Evolutionary conservation across 2,113 vertebrate species (phyloP).

Genomic region (Elanus axillaris): DNA sequence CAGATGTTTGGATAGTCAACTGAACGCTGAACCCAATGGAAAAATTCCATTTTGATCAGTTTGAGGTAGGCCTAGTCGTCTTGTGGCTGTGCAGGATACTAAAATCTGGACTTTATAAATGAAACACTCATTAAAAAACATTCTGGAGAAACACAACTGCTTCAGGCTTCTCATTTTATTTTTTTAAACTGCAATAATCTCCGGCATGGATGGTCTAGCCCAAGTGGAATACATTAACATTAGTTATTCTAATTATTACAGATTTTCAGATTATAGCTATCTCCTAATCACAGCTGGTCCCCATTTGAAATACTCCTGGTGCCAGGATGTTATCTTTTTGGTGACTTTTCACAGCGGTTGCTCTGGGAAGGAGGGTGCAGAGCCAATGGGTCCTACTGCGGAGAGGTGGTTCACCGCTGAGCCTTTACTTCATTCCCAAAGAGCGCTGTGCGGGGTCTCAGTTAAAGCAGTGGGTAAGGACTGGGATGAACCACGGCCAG

Average conservation of each 20-base stretch:
- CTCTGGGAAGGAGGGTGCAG: background rate
- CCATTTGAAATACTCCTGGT: background rate
- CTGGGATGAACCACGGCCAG: background rate
- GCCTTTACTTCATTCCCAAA: background rate
- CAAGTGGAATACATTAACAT: background rate
- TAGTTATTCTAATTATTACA: background rate
- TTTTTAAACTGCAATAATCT: background rate
- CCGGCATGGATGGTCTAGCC: background rate
- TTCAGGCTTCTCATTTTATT: background rate
- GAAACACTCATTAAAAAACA: background rate
- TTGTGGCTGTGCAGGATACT: constrained; percentile 10
- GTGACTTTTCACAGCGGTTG: background rate
- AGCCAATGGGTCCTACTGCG: background rate
- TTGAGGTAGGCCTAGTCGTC: constrained; percentile 15
- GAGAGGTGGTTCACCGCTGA: background rate
- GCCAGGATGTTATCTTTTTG: background rate
- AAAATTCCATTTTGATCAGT: constrained; percentile 58
- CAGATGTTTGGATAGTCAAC: constrained; percentile 47
- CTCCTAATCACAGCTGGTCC: background rate
- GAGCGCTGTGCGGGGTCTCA: background rate
- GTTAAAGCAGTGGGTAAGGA: background rate
- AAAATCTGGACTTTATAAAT: constrained; percentile 24
- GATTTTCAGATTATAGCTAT: background rate
- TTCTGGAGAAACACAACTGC: background rate
- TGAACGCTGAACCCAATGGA: constrained; percentile 30